Evolutionary conservation across 2,113 vertebrate species (phyloP), one percentile per base, ranked within the genome.

Genomic region (human (Homo sapiens)): DNA sequence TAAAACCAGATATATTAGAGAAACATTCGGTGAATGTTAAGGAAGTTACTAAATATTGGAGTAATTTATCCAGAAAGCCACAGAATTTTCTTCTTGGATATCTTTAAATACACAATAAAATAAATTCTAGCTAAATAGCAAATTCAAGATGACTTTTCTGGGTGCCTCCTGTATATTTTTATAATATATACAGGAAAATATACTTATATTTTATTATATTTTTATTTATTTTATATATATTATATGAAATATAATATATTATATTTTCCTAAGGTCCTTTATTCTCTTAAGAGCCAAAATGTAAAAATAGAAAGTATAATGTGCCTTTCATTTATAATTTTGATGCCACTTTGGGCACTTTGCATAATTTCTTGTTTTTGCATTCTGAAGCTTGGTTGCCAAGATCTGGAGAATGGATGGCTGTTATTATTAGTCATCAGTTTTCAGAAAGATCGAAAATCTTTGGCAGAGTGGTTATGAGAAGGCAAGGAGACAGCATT

Each of bases 41-140:
- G 23, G 80, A 84, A 45, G 43, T 88, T 48, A 66, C 45, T 55
- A 78, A 79, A 80, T 64, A 72, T 18, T 48, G 16, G 35, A 38
- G 2, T 52, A 45, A 80, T 79, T 66, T 72, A 80, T 55, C n/a
- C 25, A 92, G 30, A 23, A 76, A 80, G 35, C 59, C 43, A 18
- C 20, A 64, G 43, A 43, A 68, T 85, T 76, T 64, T 61, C 61
- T 76, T 93, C 48, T 86, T 45, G n/a, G 83, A 75, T 75, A 82
- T 92, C 48, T 38, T 45, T 85, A 96, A 95, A 72, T 83, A 79
- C 16, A 73, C 18, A 84, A 59, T 35, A 59, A 79, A 96, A 93
- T 55, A 43, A 38, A 35, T n/a, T 85, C 23, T 64, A 91, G 68
- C 50, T 90, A 43, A 52, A 57, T 43, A 61, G 1, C 52, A 86